These are phyloP conservation scores for Latheticus oryzae DNA, from an alignment of 2,888 invertebrate species.

Conservation along the genomic window DNA sequence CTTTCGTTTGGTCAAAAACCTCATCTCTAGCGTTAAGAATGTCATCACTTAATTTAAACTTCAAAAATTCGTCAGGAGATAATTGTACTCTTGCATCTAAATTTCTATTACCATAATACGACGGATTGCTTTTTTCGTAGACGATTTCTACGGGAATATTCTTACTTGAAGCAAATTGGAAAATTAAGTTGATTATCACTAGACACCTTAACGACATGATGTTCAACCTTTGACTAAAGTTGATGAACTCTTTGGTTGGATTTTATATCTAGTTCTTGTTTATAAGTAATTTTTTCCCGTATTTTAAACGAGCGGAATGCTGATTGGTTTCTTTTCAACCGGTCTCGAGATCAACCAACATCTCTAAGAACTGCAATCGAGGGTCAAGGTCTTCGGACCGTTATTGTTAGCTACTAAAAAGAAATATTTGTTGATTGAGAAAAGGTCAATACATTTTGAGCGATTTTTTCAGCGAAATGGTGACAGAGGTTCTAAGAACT, in stretches of 20 bases:
- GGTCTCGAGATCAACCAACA: slow-evolving; percentile 37
- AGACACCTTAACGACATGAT: slow-evolving; percentile 56
- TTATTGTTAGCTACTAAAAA: slow-evolving; percentile 28
- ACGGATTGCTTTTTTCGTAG: slow-evolving; percentile 49
- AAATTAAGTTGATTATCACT: slow-evolving; percentile 50
- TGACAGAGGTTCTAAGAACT: slow-evolving; percentile 1
- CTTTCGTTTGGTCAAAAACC: slow-evolving; percentile 3
- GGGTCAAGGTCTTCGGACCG: slow-evolving; percentile 42
- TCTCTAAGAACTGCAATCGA: slow-evolving; percentile 40
- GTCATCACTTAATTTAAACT: slow-evolving; percentile 31
- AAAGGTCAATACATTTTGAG: slow-evolving; percentile 11
- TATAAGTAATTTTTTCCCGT: slow-evolving; percentile 41
- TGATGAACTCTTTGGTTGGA: slow-evolving; percentile 61
- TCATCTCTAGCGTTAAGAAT: slow-evolving; percentile 7
- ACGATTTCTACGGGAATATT: slow-evolving; percentile 59
- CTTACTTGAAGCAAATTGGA: too few relatives aligned
- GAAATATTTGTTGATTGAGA: slow-evolving; percentile 7
- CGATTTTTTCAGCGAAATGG: neutral
- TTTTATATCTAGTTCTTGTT: slow-evolving; percentile 60
- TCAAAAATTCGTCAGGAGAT: slow-evolving; percentile 44
- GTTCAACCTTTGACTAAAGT: slow-evolving; percentile 57
- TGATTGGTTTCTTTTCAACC: slow-evolving; percentile 34
- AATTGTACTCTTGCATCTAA: slow-evolving; percentile 57
- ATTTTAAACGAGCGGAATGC: slow-evolving; percentile 38
- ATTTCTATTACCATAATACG: slow-evolving; percentile 47